phyloP scores from a whole-genome alignment of 2,888 invertebrate species.

The Megastigmus dorsalis region DNA sequence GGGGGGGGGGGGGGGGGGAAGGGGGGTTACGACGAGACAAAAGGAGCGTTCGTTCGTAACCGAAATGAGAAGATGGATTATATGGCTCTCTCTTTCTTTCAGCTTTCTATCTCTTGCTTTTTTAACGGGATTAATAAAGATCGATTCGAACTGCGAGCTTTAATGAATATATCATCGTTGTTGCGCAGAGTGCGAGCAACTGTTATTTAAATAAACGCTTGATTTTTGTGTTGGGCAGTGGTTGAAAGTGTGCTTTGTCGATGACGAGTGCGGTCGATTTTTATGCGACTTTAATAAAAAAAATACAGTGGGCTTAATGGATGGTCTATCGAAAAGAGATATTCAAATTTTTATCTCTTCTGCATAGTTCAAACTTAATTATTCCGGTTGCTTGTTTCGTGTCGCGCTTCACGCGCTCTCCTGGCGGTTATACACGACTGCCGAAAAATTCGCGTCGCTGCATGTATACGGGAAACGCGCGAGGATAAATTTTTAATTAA shows the following conservation, averaged over 20 bases:
- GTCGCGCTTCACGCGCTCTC: too few species aligned
- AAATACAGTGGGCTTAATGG: conserved; percentile 2
- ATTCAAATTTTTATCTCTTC: background rate
- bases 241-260: conserved; percentile 2
- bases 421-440: too few species aligned
- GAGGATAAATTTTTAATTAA: too few species aligned
- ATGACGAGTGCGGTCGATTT: background rate
- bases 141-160: conserved; percentile 32
- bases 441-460: too few species aligned
- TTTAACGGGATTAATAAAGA: conserved; percentile 40
- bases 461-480: too few species aligned
- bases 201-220: conserved; percentile 19
- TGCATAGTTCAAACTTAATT: too few species aligned
- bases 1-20: too few species aligned
- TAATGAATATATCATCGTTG: background rate
- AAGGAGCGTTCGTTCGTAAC: conserved; percentile 18
- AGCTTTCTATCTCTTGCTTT: background rate
- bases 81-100: background rate
- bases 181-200: background rate
- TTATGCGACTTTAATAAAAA: conserved; percentile 5
- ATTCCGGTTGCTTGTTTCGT: too few species aligned
- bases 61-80: conserved; percentile 8
- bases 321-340: background rate
- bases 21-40: too few species aligned
- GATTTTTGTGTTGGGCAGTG: background rate